Evolutionary conservation across 1,140 invertebrate species (phyloP), one percentile per base, ranked within the genome.

Genomic region (Nebria ingens): DNA sequence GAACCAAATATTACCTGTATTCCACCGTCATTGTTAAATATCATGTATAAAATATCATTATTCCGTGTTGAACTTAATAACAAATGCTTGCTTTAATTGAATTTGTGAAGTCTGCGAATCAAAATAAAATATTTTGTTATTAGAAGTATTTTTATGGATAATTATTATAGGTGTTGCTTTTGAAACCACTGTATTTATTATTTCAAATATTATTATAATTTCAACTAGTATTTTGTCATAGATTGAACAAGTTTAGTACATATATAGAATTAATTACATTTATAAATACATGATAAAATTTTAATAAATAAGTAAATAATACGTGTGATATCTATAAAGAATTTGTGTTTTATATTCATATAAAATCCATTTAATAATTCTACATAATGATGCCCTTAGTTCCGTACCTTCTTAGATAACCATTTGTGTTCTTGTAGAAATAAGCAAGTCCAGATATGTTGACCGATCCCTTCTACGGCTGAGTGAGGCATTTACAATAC

Each of bases 291-390:
- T 45, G 40, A 45, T 45, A 12, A 45, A 17, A 4, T 12, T 6
- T 29, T 6, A 29, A 6, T 29, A 17, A 45, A 12, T 45, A 12
- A 45, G 17, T 45, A 11, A 6, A 45, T 45, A 45, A 45, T 45
- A 45, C 40, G 40, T 45, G 40, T 45, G 40, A 45, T 45, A 45
- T 45, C 40, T 45, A 45, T 45, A 45, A 12, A 45, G 3, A 45
- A 9, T 34, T 9, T 34, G 25, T 34, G 6, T 34, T 34, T 34
- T 34, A 6, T 34, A 34, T 34, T 9, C 25, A 6, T 34, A 34
- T 9, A 9, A 34, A n/a, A 9, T 34, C 25, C 25, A 34, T 34
- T n/a, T n/a, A n/a, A n/a, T n/a, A n/a, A n/a, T n/a, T n/a, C n/a
- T n/a, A n/a, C n/a, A n/a, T n/a, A n/a, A n/a, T n/a, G n/a, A n/a